Evolutionary conservation across 2,113 vertebrate genomes (phyloP).

Genomic region (Pholis gunnellus): DNA sequence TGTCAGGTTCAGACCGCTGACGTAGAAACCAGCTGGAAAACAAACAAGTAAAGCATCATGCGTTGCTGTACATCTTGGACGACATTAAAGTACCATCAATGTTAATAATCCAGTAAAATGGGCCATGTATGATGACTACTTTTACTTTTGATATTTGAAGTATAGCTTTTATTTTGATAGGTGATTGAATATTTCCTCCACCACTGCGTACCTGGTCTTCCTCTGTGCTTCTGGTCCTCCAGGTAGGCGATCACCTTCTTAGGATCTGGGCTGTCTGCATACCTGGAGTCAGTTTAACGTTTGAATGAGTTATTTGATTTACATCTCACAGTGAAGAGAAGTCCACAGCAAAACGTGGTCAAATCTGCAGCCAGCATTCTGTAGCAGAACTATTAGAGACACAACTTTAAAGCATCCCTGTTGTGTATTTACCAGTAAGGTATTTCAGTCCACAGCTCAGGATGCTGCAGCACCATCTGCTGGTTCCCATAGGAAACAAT

Average conservation of each 20-base stretch:
- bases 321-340: background rate
- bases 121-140: background rate
- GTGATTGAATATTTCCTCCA: background rate
- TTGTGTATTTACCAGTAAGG: constrained; percentile 79
- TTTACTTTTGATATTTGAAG: background rate
- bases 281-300: constrained; percentile 51
- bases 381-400: too few species aligned
- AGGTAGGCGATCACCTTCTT: constrained; percentile 79
- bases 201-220: constrained; percentile 72
- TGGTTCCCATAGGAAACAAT: constrained; percentile 80
- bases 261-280: constrained; percentile 76
- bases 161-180: background rate
- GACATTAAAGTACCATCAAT: background rate
- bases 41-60: background rate
- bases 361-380: background rate
- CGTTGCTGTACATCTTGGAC: background rate
- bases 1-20: constrained; percentile 83
- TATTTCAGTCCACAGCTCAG: constrained; percentile 77
- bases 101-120: background rate
- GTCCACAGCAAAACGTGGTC: background rate
- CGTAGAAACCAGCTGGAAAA: constrained; percentile 78
- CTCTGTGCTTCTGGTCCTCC: constrained; percentile 64
- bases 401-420: background rate
- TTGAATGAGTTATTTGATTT: background rate
- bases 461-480: constrained; percentile 47